These are phyloP conservation scores for Listronotus oregonensis DNA, from an alignment of 1,140 invertebrate species.

Conservation along the genomic window DNA sequence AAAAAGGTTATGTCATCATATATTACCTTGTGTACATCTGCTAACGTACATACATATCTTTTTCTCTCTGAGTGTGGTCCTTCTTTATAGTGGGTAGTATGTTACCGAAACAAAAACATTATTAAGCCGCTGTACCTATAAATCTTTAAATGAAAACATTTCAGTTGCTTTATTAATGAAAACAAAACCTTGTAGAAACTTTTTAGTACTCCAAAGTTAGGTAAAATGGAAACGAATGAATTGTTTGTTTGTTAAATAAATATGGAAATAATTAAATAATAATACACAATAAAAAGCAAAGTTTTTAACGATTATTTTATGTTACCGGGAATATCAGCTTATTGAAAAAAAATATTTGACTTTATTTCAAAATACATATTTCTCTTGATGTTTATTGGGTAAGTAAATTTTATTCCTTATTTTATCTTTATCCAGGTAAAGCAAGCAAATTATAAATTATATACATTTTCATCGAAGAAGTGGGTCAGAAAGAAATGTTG, in stretches of 20 bases:
- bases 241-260: not conserved
- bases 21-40: constrained; percentile 32
- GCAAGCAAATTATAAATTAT: no score
- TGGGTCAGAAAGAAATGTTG: no score
- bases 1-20: constrained; percentile 32
- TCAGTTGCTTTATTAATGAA: constrained; percentile 13
- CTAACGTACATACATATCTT: constrained; percentile 27
- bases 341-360: no score
- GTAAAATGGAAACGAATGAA: not conserved
- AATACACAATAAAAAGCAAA: no score
- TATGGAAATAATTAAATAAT: no score
- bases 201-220: not conserved
- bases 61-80: constrained; percentile 22
- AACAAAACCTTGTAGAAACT: not conserved
- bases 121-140: constrained; percentile 22
- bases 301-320: no score
- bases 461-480: no score
- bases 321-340: no score
- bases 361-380: no score
- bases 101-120: constrained; percentile 27
- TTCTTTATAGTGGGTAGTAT: constrained; percentile 22
- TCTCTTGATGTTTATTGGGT: no score
- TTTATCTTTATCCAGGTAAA: no score
- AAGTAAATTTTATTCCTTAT: no score
- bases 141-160: constrained; percentile 26